These are phyloP conservation scores for Xiphorhynchus erythropygius DNA, from an alignment of 2,797 vertebrate genomes.

Conservation along the genomic window DNA sequence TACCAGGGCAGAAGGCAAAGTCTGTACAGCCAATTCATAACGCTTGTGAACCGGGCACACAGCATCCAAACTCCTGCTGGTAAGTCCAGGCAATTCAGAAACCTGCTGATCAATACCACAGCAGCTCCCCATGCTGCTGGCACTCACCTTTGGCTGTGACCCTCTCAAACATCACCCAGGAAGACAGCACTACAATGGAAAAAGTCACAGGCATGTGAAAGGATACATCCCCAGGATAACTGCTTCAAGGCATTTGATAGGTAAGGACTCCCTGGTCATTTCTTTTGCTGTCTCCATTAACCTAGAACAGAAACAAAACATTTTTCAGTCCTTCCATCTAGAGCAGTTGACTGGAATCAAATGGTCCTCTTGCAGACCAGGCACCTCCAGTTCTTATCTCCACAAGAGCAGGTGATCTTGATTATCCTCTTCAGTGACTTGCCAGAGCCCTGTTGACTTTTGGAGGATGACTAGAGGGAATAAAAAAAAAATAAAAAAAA, in stretches of 20 bases:
- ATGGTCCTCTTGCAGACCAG: background rate
- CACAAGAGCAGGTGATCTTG: background rate
- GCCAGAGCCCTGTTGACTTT: background rate
- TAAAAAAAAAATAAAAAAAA: accelerated
- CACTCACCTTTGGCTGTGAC: background rate
- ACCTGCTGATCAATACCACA: background rate
- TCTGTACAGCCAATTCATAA: accelerated
- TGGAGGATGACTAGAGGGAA: background rate
- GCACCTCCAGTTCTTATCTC: background rate
- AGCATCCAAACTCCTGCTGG: background rate
- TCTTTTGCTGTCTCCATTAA: slow-evolving; percentile 96
- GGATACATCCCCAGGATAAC: slow-evolving; percentile 99
- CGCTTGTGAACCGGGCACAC: background rate
- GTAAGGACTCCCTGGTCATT: slow-evolving; percentile 96
- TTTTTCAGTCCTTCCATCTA: background rate
- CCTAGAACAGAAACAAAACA: slow-evolving; percentile 73
- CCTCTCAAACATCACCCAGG: background rate
- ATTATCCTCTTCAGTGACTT: background rate
- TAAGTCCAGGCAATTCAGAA: background rate
- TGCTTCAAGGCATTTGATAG: slow-evolving; percentile 98
- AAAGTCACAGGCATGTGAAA: slow-evolving; percentile 54
- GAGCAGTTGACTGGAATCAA: background rate
- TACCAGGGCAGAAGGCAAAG: background rate
- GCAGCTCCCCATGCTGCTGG: background rate
- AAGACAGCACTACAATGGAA: background rate